phyloP scores from a whole-genome alignment of 2,797 vertebrate species.

The Bryconaethiops microstoma region DNA sequence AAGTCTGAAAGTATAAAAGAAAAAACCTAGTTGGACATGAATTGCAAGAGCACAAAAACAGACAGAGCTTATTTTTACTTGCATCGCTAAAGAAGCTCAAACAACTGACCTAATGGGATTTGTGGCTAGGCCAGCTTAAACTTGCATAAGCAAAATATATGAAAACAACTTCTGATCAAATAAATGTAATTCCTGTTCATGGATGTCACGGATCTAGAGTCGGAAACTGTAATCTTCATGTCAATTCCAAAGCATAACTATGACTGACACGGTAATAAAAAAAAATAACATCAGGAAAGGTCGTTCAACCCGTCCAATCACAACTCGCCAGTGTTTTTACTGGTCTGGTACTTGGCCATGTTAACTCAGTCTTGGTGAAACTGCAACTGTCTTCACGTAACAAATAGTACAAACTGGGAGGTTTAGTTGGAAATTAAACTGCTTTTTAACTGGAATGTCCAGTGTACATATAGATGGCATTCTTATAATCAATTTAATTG shows the following conservation, averaged over 20 bases:
- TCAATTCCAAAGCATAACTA: neutral
- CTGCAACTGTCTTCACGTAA: conserved; percentile 3
- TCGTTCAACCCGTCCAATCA: neutral
- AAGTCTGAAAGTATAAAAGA: conserved; percentile 37
- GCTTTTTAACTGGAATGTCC: conserved; percentile 23
- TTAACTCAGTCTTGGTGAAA: neutral
- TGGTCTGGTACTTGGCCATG: conserved; percentile 4
- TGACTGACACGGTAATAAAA: neutral
- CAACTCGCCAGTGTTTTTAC: neutral
- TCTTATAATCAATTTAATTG: conserved; percentile 31
- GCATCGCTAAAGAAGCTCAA: neutral
- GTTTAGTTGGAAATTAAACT: conserved; percentile 6
- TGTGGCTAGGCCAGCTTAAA: neutral
- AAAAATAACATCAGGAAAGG: neutral
- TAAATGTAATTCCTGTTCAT: neutral
- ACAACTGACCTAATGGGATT: neutral
- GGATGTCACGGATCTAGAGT: neutral
- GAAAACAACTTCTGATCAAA: neutral
- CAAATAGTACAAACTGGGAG: conserved; percentile 5
- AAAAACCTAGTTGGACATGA: conserved; percentile 18
- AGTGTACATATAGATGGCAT: conserved; percentile 36
- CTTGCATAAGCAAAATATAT: neutral
- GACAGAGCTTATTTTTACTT: neutral
- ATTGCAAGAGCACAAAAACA: conserved; percentile 28
- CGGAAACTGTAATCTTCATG: neutral